These are phyloP conservation scores for Botia kubotai DNA, from an alignment of 2,797 vertebrate genomes.

Conservation along the genomic window DNA sequence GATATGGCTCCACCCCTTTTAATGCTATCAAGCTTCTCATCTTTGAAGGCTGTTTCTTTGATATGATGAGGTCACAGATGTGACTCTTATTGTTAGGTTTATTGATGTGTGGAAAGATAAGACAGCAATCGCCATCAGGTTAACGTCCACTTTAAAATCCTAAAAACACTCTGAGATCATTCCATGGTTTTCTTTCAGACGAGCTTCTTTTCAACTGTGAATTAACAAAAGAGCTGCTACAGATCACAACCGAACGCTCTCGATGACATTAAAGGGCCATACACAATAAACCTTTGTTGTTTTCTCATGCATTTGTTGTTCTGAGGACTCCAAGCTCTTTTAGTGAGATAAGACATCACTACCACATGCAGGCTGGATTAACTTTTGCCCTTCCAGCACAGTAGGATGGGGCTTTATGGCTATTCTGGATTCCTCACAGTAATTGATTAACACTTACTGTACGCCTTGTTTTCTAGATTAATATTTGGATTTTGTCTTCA, in stretches of 20 bases:
- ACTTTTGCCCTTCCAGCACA: not conserved
- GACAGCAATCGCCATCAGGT: not conserved
- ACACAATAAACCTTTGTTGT: conserved; percentile 5
- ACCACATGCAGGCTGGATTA: not conserved
- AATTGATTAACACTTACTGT: not conserved
- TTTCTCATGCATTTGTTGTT: not conserved
- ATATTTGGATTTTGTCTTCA: not conserved
- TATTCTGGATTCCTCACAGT: not conserved
- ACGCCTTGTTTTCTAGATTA: not conserved
- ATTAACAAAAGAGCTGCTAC: conserved; percentile 40
- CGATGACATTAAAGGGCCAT: conserved; percentile 14
- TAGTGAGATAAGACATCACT: not conserved
- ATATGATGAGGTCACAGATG: not conserved
- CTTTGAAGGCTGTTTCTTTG: conserved; percentile 13
- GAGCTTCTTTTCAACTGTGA: conserved; percentile 41
- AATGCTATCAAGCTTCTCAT: not conserved
- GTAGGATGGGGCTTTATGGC: not conserved
- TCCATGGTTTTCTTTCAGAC: conserved; percentile 18
- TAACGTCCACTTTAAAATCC: not conserved
- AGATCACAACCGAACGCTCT: conserved; percentile 19
- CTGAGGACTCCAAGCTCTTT: not conserved
- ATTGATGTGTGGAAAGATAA: not conserved
- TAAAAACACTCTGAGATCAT: not conserved
- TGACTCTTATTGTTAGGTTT: not conserved
- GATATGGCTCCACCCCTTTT: not conserved